These are phyloP conservation scores for Columba livia DNA, from an alignment of 2,113 vertebrate species.

Conservation along the genomic window DNA sequence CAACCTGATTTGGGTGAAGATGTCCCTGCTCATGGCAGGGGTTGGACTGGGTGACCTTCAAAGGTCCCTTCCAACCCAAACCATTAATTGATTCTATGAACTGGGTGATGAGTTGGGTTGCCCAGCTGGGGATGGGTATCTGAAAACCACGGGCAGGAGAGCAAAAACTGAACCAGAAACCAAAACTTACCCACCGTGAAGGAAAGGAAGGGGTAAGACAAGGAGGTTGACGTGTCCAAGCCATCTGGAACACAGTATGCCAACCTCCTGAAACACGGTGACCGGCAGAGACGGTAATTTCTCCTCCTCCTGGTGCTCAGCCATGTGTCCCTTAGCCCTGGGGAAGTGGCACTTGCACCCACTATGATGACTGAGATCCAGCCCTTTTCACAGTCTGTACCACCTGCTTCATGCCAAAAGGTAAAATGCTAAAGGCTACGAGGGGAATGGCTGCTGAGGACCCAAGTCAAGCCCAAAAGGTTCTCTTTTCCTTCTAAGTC, in stretches of 20 bases:
- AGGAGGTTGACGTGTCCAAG: not conserved
- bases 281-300: not conserved
- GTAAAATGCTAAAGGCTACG: not conserved
- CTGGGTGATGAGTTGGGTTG: not conserved
- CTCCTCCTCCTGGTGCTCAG: accelerated
- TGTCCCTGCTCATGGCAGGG: not conserved
- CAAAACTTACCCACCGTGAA: not conserved
- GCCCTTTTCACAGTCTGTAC: not conserved
- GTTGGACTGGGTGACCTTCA: not conserved
- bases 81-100: not conserved
- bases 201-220: not conserved
- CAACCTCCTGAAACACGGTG: not conserved
- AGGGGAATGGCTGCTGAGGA: accelerated
- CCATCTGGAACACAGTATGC: not conserved
- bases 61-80: not conserved
- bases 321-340: not conserved
- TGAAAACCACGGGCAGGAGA: not conserved
- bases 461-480: not conserved
- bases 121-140: not conserved
- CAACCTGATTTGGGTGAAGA: not conserved
- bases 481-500: not conserved
- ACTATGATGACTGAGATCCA: not conserved
- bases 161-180: not conserved
- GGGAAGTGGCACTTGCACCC: not conserved
- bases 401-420: not conserved